Conservation (phyloP, 1,140 invertebrate genomes). For the Chrysomallon squamiferum region DNA sequence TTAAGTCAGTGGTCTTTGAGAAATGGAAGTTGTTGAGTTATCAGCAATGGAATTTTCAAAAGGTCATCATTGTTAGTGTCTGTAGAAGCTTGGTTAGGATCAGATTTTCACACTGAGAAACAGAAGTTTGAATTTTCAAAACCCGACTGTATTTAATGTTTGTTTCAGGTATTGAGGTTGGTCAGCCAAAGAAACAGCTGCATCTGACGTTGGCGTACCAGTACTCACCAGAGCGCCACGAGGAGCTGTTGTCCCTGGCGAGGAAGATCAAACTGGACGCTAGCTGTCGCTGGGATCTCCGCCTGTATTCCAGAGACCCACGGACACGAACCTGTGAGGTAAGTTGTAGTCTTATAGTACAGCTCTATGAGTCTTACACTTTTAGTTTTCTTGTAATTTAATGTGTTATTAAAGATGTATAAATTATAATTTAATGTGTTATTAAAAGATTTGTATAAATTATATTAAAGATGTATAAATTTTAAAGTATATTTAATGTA, state of each 20-base stretch:
- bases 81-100: no score
- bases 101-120: no score
- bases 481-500: no score
- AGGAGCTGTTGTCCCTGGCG: slow-evolving; percentile 76
- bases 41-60: no score
- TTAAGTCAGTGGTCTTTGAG: no score
- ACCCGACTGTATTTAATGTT: no score
- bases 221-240: slow-evolving; percentile 77
- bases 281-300: slow-evolving; percentile 80
- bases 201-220: slow-evolving; percentile 89
- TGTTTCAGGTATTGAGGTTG: slow-evolving; percentile 71
- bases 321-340: slow-evolving; percentile 79
- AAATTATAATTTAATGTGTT: not conserved
- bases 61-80: no score
- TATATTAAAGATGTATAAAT: not conserved
- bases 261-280: slow-evolving; percentile 72
- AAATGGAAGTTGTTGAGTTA: no score
- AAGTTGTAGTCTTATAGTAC: no score
- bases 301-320: slow-evolving; percentile 84
- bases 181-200: slow-evolving; percentile 81
- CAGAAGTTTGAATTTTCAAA: no score
- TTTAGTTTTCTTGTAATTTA: not conserved
- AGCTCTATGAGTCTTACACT: not conserved
- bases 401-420: not conserved
- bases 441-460: not conserved